These are phyloP conservation scores for Deilephila porcellus DNA, from an alignment of 2,888 invertebrate genomes.

Conservation along the genomic window DNA sequence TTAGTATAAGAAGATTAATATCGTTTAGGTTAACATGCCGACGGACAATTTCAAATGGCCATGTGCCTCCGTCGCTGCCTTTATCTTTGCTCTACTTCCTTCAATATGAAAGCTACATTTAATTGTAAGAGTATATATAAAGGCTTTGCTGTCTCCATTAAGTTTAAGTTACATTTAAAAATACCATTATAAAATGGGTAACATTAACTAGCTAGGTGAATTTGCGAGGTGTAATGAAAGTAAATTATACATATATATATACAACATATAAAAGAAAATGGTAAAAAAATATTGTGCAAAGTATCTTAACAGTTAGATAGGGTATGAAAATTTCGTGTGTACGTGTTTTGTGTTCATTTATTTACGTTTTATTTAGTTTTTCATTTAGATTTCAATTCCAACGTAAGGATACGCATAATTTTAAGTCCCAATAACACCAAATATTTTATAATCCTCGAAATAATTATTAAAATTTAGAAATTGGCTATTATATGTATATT, in stretches of 20 bases:
- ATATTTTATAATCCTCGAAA: constrained; percentile 35
- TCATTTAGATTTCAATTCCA: not conserved
- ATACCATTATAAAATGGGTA: constrained; percentile 61
- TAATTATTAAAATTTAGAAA: constrained; percentile 45
- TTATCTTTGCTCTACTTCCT: constrained; percentile 70
- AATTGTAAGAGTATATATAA: constrained; percentile 49
- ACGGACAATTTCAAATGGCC: constrained; percentile 38
- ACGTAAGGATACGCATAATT: constrained; percentile 55
- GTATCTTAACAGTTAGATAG: constrained; percentile 67
- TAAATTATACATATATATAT: constrained; percentile 50
- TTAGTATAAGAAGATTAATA: constrained; percentile 50
- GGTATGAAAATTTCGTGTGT: constrained; percentile 56
- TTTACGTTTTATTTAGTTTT: constrained; percentile 14
- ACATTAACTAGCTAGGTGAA: constrained; percentile 69
- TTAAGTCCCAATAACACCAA: constrained; percentile 65
- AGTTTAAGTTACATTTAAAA: constrained; percentile 36
- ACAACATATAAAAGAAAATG: constrained; percentile 70
- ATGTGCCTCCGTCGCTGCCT: constrained; percentile 53
- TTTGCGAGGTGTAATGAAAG: constrained; percentile 64
- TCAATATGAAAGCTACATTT: constrained; percentile 47
- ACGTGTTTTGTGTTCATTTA: constrained; percentile 46
- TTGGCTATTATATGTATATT: constrained; percentile 43
- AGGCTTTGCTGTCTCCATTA: constrained; percentile 62
- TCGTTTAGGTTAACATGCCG: constrained; percentile 41
- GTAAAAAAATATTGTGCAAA: constrained; percentile 59